Conservation (phyloP, 2,888 invertebrate genomes). For the Protonemura montana region DNA sequence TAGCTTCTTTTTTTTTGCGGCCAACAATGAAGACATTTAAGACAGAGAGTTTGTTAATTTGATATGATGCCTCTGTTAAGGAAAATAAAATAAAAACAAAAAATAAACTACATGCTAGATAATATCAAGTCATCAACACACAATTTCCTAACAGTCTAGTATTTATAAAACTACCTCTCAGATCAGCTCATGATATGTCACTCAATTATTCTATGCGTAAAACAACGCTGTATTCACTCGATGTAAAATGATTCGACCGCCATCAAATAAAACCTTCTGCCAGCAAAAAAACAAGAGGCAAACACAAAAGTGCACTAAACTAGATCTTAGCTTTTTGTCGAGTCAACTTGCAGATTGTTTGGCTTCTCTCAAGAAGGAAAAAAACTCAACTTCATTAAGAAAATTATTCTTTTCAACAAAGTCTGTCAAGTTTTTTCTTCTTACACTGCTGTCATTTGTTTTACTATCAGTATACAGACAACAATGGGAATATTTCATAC, state of each 20-base stretch:
- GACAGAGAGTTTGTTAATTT: background rate
- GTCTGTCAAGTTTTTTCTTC: background rate
- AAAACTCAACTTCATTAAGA: background rate
- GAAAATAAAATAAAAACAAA: slow-evolving; percentile 1
- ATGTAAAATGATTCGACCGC: slow-evolving; percentile 12
- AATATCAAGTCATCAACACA: slow-evolving; percentile 7
- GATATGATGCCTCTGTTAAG: slow-evolving; percentile 33
- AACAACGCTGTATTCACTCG: background rate
- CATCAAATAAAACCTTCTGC: background rate
- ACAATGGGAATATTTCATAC: background rate
- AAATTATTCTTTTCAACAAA: background rate
- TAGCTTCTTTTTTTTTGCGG: background rate
- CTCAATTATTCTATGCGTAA: slow-evolving; percentile 21
- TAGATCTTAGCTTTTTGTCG: background rate
- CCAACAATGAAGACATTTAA: slow-evolving; percentile 22
- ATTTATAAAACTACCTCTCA: slow-evolving; percentile 30
- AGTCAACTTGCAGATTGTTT: background rate
- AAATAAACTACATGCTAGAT: background rate
- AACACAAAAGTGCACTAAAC: background rate
- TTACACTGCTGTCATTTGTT: background rate
- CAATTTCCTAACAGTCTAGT: background rate
- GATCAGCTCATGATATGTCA: slow-evolving; percentile 37
- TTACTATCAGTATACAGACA: background rate
- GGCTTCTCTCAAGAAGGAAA: background rate
- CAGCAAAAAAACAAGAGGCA: background rate